Evolutionary conservation across 64 coral and sea anemone species (phyloP).

Genomic region (Anthopleura sola): DNA sequence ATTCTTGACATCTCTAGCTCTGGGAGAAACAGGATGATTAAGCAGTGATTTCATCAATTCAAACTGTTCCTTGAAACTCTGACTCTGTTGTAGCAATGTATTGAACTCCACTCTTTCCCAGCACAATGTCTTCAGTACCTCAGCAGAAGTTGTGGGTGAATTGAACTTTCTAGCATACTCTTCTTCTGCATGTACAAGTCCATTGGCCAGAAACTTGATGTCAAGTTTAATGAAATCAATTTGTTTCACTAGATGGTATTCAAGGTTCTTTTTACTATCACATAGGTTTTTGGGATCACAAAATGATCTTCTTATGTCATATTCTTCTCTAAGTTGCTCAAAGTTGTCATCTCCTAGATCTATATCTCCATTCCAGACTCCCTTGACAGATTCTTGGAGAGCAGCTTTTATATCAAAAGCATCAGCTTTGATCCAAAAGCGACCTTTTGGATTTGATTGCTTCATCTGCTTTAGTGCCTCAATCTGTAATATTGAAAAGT

Average conservation of each 20-base stretch:
- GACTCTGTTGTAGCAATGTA: constrained; percentile 25
- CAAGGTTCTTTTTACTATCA: constrained; percentile 8
- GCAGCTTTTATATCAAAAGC: constrained; percentile 47
- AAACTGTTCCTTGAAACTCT: constrained; percentile 19
- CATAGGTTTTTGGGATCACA: constrained; percentile 1
- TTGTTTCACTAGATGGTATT: not conserved
- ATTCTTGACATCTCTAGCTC: constrained; percentile 13
- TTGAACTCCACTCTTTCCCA: constrained; percentile 66
- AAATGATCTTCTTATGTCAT: constrained; percentile 14
- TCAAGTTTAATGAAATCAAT: not conserved
- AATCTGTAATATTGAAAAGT: too few species aligned
- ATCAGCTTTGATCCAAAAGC: constrained; percentile 63
- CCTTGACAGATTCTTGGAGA: constrained; percentile 50
- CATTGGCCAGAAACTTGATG: constrained; percentile 30
- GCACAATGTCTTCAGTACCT: constrained; percentile 41
- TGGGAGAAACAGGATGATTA: not conserved
- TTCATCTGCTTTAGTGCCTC: constrained; percentile 56
- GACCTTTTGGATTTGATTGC: constrained; percentile 27
- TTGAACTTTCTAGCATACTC: constrained; percentile 51
- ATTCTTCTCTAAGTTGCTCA: not conserved
- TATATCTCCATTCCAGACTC: constrained; percentile 60
- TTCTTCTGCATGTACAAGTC: constrained; percentile 18
- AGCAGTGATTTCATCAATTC: constrained; percentile 10
- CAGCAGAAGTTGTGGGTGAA: constrained; percentile 27
- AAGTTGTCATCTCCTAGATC: constrained; percentile 32